Evolutionary conservation across 2,797 vertebrate genomes (phyloP).

Genomic region (Enteromius paludinosus): DNA sequence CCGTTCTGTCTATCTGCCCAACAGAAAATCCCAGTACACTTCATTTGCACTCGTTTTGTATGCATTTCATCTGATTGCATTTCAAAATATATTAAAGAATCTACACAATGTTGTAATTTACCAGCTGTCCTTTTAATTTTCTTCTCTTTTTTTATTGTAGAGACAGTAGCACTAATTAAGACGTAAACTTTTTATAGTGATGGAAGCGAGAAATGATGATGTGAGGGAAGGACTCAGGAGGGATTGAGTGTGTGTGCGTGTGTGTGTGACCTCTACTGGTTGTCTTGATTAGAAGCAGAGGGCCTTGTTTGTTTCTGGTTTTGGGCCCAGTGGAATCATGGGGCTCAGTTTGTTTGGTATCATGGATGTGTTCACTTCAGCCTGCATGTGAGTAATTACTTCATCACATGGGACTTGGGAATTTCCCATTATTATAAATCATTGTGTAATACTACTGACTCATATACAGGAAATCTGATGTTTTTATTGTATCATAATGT

Average conservation of each 20-base stretch:
- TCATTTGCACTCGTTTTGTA: neutral
- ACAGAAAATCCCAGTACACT: constrained; percentile 1
- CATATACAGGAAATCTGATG: neutral
- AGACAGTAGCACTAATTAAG: constrained; percentile 79
- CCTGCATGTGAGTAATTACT: constrained; percentile 4
- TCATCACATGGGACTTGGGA: neutral
- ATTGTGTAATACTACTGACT: neutral
- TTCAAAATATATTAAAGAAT: neutral
- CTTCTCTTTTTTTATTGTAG: constrained; percentile 56
- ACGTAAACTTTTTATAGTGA: constrained; percentile 73
- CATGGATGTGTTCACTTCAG: constrained; percentile 2
- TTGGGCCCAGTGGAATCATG: constrained; percentile 27
- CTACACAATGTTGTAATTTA: constrained; percentile 47
- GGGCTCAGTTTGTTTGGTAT: constrained; percentile 25
- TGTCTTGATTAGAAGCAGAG: constrained; percentile 40
- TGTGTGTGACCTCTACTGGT: constrained; percentile 5
- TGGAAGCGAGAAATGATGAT: constrained; percentile 79
- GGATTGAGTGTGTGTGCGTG: constrained; percentile 7
- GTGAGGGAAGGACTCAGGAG: constrained; percentile 66
- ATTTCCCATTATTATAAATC: neutral
- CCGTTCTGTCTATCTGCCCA: constrained; percentile 15
- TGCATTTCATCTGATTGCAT: neutral
- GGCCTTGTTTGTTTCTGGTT: constrained; percentile 28
- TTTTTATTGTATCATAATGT: neutral
- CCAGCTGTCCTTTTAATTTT: constrained; percentile 67